Evolutionary conservation across 2,797 vertebrate genomes (phyloP).

Genomic region (Anguilla marmorata): DNA sequence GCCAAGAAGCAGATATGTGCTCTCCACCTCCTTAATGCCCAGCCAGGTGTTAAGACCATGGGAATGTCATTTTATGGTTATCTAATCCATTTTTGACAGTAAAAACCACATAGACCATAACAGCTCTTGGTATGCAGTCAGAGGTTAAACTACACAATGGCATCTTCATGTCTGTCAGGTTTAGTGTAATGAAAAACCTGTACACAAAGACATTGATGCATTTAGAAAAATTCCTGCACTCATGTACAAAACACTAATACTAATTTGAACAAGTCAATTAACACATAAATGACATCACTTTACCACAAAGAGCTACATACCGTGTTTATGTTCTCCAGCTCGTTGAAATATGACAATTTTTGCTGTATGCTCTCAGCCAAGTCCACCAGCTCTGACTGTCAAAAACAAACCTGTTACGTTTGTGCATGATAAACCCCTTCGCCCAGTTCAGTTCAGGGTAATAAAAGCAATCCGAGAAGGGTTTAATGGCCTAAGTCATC

Average conservation of each 20-base stretch:
- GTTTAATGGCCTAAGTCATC: too few species aligned
- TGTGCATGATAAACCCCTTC: not conserved
- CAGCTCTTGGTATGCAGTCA: not conserved
- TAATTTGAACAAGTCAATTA: not conserved
- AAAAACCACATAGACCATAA: not conserved
- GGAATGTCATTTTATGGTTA: not conserved
- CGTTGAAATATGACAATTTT: slow-evolving; percentile 97
- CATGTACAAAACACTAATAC: not conserved
- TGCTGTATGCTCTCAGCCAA: slow-evolving; percentile 95
- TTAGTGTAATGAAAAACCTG: not conserved
- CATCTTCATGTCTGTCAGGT: not conserved
- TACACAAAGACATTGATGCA: not conserved
- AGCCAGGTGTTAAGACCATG: not conserved
- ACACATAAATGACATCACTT: not conserved
- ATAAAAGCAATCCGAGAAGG: too few species aligned
- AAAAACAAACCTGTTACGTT: slow-evolving; percentile 44
- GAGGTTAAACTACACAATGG: not conserved
- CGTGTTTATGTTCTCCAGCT: slow-evolving; percentile 93
- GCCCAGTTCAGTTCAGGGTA: too few species aligned
- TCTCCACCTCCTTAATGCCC: not conserved
- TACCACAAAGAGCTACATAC: slow-evolving; percentile 64
- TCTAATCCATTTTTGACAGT: not conserved
- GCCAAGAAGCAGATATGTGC: not conserved
- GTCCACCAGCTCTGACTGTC: slow-evolving; percentile 90
- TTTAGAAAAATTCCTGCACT: not conserved